phyloP scores from a whole-genome alignment of 2,113 vertebrate species.

The Morphnarchus princeps region DNA sequence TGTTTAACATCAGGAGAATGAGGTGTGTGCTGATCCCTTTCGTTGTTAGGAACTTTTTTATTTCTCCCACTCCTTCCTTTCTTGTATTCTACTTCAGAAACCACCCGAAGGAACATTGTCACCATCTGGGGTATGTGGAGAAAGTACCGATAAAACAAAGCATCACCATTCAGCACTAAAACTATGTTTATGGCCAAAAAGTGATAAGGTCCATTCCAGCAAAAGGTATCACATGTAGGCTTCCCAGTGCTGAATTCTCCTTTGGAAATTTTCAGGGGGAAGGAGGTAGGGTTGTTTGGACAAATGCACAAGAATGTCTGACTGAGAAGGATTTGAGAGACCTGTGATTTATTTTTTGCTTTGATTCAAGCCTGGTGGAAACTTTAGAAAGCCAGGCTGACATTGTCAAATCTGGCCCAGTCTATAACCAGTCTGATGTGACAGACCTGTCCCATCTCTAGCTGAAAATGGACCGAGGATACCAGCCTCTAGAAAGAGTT shows the following conservation, averaged over 20 bases:
- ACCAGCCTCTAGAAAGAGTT: background rate
- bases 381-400: background rate
- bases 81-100: background rate
- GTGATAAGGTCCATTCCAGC: background rate
- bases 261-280: background rate
- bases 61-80: background rate
- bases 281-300: background rate
- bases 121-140: background rate
- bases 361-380: background rate
- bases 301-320: background rate
- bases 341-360: background rate
- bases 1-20: conserved; percentile 18
- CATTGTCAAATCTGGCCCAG: background rate
- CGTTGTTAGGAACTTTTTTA: background rate
- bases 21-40: conserved; percentile 3
- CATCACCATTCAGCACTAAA: background rate
- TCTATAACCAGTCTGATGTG: background rate
- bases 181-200: background rate
- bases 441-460: background rate
- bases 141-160: background rate
- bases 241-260: background rate
- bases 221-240: accelerated
- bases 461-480: background rate
- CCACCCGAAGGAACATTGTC: background rate
- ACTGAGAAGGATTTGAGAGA: background rate